These are phyloP conservation scores for Micromussa lordhowensis DNA, from an alignment of 92 coral and sea anemone species.

Conservation along the genomic window DNA sequence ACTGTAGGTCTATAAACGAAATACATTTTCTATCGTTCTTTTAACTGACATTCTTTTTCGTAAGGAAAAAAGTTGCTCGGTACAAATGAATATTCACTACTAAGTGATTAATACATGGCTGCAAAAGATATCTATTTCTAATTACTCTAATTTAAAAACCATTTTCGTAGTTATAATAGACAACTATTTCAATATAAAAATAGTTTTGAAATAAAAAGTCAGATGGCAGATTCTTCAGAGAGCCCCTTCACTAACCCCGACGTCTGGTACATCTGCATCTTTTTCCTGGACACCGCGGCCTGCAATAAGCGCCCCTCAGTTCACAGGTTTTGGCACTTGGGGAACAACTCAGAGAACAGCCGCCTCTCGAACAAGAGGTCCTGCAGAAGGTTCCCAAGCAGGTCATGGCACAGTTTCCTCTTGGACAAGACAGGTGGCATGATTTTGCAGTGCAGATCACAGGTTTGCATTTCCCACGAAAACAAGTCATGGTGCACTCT, in stretches of 20 bases:
- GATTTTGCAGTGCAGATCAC: constrained; percentile 10
- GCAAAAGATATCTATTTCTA: too few species aligned
- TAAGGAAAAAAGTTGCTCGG: too few species aligned
- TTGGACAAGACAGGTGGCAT: constrained; percentile 13
- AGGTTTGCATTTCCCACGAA: constrained; percentile 39
- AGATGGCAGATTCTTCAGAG: too few species aligned
- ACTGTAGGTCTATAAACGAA: too few species aligned
- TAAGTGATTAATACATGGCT: too few species aligned
- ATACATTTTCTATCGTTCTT: too few species aligned
- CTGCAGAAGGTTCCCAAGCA: constrained; percentile 41
- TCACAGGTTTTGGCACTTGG: neutral
- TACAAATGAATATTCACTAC: too few species aligned
- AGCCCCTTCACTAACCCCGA: neutral
- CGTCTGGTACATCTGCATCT: neutral
- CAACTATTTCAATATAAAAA: too few species aligned
- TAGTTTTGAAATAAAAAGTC: too few species aligned
- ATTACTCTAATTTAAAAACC: too few species aligned
- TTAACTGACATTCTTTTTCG: too few species aligned
- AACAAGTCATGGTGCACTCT: constrained; percentile 15
- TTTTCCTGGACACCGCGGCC: neutral
- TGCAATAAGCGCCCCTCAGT: neutral
- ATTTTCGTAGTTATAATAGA: too few species aligned
- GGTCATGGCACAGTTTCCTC: constrained; percentile 29
- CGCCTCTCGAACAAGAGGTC: constrained; percentile 40
- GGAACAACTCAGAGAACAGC: constrained; percentile 60